A percentile compares a stretch with the other conserved stretches of the same genome.
These are phyloP conservation scores for Phaethon lepturus DNA, from an alignment of 2,113 vertebrate species.

Conservation along the genomic window DNA sequence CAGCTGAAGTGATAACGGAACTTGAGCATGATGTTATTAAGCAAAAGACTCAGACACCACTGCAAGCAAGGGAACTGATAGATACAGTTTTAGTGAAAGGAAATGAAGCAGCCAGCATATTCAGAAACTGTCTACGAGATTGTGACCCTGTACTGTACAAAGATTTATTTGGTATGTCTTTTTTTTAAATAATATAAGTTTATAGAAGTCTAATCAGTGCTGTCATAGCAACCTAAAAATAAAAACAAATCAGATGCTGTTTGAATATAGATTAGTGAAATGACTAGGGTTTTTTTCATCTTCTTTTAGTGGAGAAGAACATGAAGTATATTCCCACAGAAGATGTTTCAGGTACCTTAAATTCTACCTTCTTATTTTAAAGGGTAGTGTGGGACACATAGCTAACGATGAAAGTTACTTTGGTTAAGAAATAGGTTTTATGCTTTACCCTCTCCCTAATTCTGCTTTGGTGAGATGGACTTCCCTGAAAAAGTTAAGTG, in stretches of 20 bases:
- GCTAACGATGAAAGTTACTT: neutral
- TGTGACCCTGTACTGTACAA: conserved; percentile 88
- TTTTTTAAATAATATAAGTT: neutral
- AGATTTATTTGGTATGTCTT: conserved; percentile 90
- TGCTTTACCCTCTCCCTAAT: neutral
- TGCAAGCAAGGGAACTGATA: conserved; percentile 91
- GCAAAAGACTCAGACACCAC: conserved; percentile 85
- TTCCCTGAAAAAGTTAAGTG: neutral
- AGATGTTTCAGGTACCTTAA: conserved; percentile 90
- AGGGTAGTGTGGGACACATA: neutral
- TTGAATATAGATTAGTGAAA: neutral
- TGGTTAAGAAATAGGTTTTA: neutral
- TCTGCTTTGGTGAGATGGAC: neutral
- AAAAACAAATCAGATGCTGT: neutral
- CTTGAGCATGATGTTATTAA: conserved; percentile 88
- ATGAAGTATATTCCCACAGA: conserved; percentile 90
- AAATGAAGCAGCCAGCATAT: conserved; percentile 90
- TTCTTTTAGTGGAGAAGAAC: conserved; percentile 89
- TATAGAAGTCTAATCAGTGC: neutral
- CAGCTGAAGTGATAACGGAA: conserved; percentile 85
- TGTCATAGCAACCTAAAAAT: neutral
- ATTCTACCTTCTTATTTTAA: neutral
- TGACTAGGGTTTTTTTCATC: neutral
- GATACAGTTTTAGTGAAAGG: conserved; percentile 92
- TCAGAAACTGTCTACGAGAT: conserved; percentile 91